Evolutionary conservation across 2,113 vertebrate species (phyloP), one percentile per base, ranked within the genome.

Genomic region (Cephalopterus ornatus): DNA sequence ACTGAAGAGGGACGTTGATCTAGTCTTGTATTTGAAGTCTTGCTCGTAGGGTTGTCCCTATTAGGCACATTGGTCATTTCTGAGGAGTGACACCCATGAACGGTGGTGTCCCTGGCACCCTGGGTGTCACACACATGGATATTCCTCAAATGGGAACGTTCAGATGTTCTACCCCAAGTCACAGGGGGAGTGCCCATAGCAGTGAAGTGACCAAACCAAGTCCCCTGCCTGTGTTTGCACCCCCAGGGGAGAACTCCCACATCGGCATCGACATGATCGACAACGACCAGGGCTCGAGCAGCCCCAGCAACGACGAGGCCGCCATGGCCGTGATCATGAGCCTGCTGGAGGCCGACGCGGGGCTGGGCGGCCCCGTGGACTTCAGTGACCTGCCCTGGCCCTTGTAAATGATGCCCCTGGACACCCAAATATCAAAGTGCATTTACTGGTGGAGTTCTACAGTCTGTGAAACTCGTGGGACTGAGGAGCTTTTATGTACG

Each of bases 271-370:
- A 99, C 89, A 99, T 99, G 98, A 99, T 99, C 90, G 99, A 99
- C 85, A 98, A 98, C 0, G 99, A 99, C 26, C 99, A 99, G 27
- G 99, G 99, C 73, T 99, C 99, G 33, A 99, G 99, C 97, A 99
- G 99, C 95, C 99, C 99, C 50, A 99, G 99, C 96, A 99, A 99
- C 0, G 99, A 99, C 2, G 99, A 99, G 97, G 99, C 99, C 4
- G 99, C 99, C 17, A 99, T 99, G 99, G 99, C 99, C 1, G 99
- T 99, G 71, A 99, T 99, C 88, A 99, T 99, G 99, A 99, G 99
- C 93, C 98, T 99, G 91, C 97, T 99, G 97, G 99, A 99, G 98
- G 99, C 99, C 6, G 99, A 99, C 47, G 99, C 99, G 12, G 99
- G 99, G 80, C 98, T 99, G 5, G 99, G 99, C 1, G 99, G 99